Conservation (phyloP, 2,113 vertebrate species). For the Hippolais icterina region DNA sequence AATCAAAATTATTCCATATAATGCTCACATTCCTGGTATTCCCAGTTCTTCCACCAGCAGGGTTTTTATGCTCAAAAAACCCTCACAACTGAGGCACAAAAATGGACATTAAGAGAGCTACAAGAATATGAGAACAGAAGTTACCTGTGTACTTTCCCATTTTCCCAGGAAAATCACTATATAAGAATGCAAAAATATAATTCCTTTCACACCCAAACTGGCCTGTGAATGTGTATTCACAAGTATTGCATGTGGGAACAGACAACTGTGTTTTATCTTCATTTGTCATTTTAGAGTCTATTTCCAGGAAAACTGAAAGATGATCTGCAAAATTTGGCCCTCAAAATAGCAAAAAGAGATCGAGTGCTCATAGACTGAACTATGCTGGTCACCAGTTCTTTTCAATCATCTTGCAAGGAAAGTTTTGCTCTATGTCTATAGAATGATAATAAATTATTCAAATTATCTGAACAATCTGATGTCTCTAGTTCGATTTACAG, state of each 20-base stretch:
- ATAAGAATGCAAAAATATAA: background rate
- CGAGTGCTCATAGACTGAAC: background rate
- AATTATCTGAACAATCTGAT: background rate
- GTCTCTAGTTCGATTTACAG: background rate
- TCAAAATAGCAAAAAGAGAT: background rate
- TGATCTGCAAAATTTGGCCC: background rate
- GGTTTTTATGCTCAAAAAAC: background rate
- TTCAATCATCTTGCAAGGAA: background rate
- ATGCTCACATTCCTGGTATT: background rate
- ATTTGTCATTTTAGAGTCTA: background rate
- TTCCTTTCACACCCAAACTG: background rate
- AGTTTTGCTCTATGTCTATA: background rate
- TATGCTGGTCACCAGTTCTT: background rate
- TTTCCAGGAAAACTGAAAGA: background rate
- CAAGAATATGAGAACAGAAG: background rate
- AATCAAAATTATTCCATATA: background rate
- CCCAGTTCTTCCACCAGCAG: background rate
- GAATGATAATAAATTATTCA: background rate
- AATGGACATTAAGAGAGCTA: background rate
- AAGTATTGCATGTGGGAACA: slow-evolving; percentile 16
- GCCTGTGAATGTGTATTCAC: background rate
- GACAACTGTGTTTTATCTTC: slow-evolving; percentile 1
- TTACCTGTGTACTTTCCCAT: background rate
- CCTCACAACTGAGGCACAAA: background rate
- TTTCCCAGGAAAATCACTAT: background rate